phyloP scores from a whole-genome alignment of 2,113 vertebrate species.

The Halichoerus grypus region DNA sequence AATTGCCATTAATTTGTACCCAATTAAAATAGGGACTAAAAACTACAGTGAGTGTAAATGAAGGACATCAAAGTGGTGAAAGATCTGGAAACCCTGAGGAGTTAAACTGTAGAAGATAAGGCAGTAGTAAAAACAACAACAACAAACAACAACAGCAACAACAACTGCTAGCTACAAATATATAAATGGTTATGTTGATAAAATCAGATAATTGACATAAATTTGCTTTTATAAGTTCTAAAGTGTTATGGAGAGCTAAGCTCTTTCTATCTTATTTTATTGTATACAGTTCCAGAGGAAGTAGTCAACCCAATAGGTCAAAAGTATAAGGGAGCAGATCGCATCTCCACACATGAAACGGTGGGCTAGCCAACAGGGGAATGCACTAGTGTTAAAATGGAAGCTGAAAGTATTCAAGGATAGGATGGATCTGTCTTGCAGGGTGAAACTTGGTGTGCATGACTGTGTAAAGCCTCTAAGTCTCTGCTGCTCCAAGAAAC shows the following conservation, averaged over 20 bases:
- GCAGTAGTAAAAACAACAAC: not conserved
- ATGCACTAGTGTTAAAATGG: not conserved
- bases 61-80: not conserved
- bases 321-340: not conserved
- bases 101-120: not conserved
- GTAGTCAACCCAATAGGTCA: not conserved
- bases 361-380: not conserved
- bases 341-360: not conserved
- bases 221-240: not conserved
- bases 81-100: not conserved
- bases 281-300: not conserved
- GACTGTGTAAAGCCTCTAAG: not conserved
- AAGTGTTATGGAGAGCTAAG: not conserved
- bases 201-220: slow-evolving; percentile 16
- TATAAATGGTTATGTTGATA: not conserved
- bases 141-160: not conserved
- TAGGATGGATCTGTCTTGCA: not conserved
- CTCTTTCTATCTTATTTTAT: not conserved
- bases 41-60: slow-evolving; percentile 19
- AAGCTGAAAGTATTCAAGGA: not conserved
- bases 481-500: not conserved
- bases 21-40: slow-evolving; percentile 40
- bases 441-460: not conserved
- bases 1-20: slow-evolving; percentile 60
- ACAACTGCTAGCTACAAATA: not conserved